Evolutionary conservation across 2,113 vertebrate genomes (phyloP).

Genomic region (Paramormyrops kingsleyae): DNA sequence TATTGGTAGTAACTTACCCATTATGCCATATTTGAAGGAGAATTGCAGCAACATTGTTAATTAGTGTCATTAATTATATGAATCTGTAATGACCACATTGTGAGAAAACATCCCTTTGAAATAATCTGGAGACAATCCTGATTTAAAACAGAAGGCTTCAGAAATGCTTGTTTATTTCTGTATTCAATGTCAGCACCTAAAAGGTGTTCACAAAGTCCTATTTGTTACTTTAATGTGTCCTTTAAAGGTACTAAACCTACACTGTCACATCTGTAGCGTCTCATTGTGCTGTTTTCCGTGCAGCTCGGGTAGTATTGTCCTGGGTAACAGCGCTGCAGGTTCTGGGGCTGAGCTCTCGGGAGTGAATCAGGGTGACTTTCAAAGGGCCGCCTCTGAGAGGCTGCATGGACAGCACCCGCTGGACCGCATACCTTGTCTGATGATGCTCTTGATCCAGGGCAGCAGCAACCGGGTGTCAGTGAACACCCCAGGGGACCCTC

Average conservation of each 20-base stretch:
- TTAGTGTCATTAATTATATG: not conserved
- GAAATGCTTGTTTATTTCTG: not conserved
- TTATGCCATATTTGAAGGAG: not conserved
- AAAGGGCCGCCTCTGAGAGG: not conserved
- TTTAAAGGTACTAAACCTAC: not conserved
- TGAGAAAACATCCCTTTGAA: not conserved
- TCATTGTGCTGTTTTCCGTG: not conserved
- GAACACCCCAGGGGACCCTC: constrained; percentile 78
- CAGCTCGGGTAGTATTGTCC: not conserved
- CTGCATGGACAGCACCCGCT: not conserved
- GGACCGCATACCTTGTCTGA: constrained; percentile 36
- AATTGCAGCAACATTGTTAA: not conserved
- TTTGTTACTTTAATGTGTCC: not conserved
- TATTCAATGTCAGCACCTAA: not conserved
- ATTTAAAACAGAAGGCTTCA: not conserved
- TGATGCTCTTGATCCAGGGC: constrained; percentile 65
- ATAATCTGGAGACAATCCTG: not conserved
- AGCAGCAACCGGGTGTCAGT: constrained; percentile 67
- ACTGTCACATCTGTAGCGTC: not conserved
- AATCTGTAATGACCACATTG: not conserved
- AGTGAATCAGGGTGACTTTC: not conserved
- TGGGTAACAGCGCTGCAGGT: not conserved
- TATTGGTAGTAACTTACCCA: not conserved
- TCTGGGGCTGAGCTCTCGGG: not conserved
- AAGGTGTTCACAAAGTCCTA: not conserved